Evolutionary conservation across 2,113 vertebrate species (phyloP), one percentile per base, ranked within the genome.

Genomic region (Bungarus multicinctus): DNA sequence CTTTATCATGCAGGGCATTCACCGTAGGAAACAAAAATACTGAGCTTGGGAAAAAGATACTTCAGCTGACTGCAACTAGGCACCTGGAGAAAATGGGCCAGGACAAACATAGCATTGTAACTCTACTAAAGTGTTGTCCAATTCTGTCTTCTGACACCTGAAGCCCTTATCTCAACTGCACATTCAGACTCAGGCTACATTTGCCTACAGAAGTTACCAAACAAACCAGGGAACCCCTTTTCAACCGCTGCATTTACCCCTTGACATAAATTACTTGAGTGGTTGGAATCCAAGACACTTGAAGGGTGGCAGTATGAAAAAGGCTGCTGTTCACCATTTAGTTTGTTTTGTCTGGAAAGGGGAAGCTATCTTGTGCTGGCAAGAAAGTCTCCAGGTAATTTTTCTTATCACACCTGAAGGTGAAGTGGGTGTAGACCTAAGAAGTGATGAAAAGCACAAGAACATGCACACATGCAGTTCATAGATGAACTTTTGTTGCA

Each of bases 1-100:
- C 90, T 89, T 86, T 94, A 45, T 91, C 94, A 97, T 95, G 94
- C 94, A 94, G 95, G 58, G 93, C 88, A 87, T 93, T 47, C 88
- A 89, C 5, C n/a, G 5, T 89, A 85, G 20, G 81, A 93, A 93
- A 97, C 96, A 96, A 95, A 88, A 93, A 23, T 64, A 93, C 94
- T 95, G 27, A 39, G 34, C 57, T 18, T 20, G 22, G 20, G 30
- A 45, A 89, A 94, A 57, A 95, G 94, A 93, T 95, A 91, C 58
- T 93, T 64, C 69, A 74, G 69, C 5, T 34, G 16, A 91, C 85
- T 91, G 87, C 47, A 90, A 55, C n/a, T 74, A 20, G 20, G 5
- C 47, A 85, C 9, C n/a, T 57, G 55, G 22, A 57, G 55, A 57
- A 57, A 57, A 57, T 57, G 55, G 55, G 55, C 55, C 90, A 74